Percentiles rank a stretch among this genome's conserved stretches.
These are phyloP conservation scores for Saccostrea glomerata DNA, from an alignment of 1,140 invertebrate genomes.

Conservation along the genomic window DNA sequence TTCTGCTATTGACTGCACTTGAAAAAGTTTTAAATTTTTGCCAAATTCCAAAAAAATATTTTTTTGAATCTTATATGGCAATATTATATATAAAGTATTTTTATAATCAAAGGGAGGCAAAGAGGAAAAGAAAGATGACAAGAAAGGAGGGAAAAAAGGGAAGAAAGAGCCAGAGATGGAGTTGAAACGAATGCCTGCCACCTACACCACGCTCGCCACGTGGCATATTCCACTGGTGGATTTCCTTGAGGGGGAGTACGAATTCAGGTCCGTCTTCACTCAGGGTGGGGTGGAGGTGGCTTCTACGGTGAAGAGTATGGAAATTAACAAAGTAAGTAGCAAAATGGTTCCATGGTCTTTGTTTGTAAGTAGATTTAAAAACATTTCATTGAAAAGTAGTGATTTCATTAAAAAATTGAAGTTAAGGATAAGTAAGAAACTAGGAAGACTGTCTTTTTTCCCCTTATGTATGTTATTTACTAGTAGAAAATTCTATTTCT, in stretches of 20 bases:
- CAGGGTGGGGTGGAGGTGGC: constrained; percentile 63
- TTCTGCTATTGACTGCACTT: no score
- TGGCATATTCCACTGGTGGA: constrained; percentile 73
- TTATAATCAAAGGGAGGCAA: constrained; percentile 14
- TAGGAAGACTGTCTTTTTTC: no score
- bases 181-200: constrained; percentile 68
- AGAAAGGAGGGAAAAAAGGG: constrained; percentile 69
- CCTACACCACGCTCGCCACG: constrained; percentile 69
- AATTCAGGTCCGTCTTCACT: constrained; percentile 62
- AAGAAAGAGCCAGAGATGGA: constrained; percentile 72
- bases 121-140: constrained; percentile 57
- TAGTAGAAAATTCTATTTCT: no score
- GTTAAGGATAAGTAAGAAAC: no score
- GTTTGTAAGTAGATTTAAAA: no score
- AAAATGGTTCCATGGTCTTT: neutral
- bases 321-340: constrained; percentile 31
- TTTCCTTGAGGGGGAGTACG: constrained; percentile 74
- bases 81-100: neutral
- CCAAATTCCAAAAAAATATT: no score
- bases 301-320: constrained; percentile 60
- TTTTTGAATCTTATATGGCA: neutral
- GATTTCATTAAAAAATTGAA: no score
- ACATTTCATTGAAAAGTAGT: no score
- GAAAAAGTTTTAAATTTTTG: no score
- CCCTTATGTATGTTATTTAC: no score